Base-by-base conservation (phyloP, 2,888 invertebrate species). In the Amphipoea lucens region DNA sequence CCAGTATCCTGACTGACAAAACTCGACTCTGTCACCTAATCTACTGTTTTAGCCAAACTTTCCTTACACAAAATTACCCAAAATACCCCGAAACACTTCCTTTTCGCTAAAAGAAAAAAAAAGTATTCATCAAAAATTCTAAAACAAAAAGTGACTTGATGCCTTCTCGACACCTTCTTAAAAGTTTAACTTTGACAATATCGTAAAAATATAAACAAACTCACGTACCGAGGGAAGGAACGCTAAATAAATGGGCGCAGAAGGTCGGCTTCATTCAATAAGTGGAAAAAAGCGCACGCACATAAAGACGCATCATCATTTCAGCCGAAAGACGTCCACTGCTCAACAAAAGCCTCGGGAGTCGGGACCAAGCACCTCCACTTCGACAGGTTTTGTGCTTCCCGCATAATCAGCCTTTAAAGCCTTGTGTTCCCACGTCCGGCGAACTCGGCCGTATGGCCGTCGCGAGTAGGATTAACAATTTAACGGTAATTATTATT, bases 141-240 rank as follows among this genome's bases (percentile, higher is more conserved):
- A 54, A 60, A 85, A 60, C 57, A 78, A 83, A 81, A 86, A 90
- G 77, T 77, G 67, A 48, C 74, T 78, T 84, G 79, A 90, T 81
- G 79, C 51, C 69, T 67, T 74, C 69, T 76, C 75, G 71, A 69
- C 86, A 89, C 89, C 83, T 89, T 90, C 89, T 89, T 82, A 87
- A 87, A 87, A 84, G 79, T 80, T 70, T 80, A 92, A 92, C 90
- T 93, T 92, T 90, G 79, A 88, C 91, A 92, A 91, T 92, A 90
- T 92, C 90, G 88, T 91, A 92, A 93, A 93, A 92, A 92, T 89
- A 86, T 91, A 90, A 89, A 90, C 87, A 89, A 90, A 90, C 86
- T 88, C 89, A 77, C 81, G 74, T 78, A 80, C 54, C 62, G 54
- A 42, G 78, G 57, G 78, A 84, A 57, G 48, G 2, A 29, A 1